Evolutionary conservation across 2,113 vertebrate genomes (phyloP), one percentile per base, ranked within the genome.

Genomic region (Elephantulus edwardii): DNA sequence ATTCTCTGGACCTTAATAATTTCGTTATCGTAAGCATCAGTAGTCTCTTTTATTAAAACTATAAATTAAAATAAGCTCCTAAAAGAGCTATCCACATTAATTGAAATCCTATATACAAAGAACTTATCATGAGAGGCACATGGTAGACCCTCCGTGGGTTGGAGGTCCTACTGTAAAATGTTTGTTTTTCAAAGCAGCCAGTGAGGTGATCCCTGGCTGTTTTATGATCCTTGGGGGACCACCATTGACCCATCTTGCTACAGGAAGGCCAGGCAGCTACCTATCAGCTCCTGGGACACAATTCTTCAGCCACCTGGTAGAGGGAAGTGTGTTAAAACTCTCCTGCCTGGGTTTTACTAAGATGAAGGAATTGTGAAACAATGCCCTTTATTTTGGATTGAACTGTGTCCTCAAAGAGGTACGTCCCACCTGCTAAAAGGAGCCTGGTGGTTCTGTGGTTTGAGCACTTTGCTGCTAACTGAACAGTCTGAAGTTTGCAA

Each of bases 211-310:
- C 20, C 35, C 72, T 33, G 1, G 1, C 26, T 28, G 64, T 16
- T 60, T 5, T 5, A 4, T 8, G 50, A n/a, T 40, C 28, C 64
- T 35, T 1, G 0, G 0, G 13, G 9, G 8, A 2, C 2, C n/a
- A 8, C 33, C 6, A 5, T 6, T 52, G 48, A 19, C 71, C 40
- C 50, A 11, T 17, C 24, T 4, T 2, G 46, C 30, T 11, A n/a
- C 42, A 44, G 12, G 71, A 35, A 14, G 83, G 48, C 54, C 35
- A 40, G 14, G 30, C n/a, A 54, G 46, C 48, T 54, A 33, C 35
- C 33, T 40, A 14, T 19, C 22, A 5, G 40, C 20, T 40, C 17
- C 78, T 5, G 35, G 20, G 22, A 35, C 50, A 40, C 44, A 35
- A 28, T 64, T 33, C 10, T 7, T 38, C 44, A 54, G 71, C 12